phyloP scores from a whole-genome alignment of 2,113 vertebrate species.

The Pomatorhinus ruficollis region DNA sequence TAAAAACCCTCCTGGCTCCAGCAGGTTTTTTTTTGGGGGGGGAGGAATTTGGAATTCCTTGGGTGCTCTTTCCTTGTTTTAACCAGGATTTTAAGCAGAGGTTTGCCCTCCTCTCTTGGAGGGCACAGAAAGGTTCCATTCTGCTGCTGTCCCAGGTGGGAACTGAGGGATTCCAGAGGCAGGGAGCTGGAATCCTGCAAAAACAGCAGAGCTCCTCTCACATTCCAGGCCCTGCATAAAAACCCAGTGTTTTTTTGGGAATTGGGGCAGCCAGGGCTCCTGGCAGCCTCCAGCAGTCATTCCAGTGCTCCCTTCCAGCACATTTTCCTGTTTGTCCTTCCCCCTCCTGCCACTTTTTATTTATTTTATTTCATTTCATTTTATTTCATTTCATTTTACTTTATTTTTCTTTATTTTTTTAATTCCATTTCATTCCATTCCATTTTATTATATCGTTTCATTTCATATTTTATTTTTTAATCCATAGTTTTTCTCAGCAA shows the following conservation, averaged over 20 bases:
- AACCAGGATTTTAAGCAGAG: neutral
- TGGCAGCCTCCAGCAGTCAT: neutral
- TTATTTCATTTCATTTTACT: neutral
- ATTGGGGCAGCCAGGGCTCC: conserved; percentile 24
- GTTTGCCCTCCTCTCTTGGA: neutral
- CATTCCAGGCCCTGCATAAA: conserved; percentile 46
- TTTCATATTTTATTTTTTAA: neutral
- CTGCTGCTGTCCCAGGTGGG: neutral
- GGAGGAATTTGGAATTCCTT: neutral
- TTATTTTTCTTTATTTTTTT: too few species aligned
- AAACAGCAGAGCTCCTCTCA: conserved; percentile 8
- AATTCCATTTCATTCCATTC: too few species aligned
- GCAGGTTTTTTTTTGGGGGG: neutral
- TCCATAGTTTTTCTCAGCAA: neutral
- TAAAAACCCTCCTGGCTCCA: neutral
- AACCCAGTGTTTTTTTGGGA: conserved; percentile 21
- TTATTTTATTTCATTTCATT: neutral
- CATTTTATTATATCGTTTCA: neutral
- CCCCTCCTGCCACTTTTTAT: neutral
- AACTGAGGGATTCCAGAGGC: neutral
- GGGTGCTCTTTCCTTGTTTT: neutral
- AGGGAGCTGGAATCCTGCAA: neutral
- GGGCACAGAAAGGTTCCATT: neutral
- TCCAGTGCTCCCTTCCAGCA: conserved; percentile 28
- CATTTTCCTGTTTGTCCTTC: neutral